phyloP scores from a whole-genome alignment of 1,140 invertebrate species.

The Cherax quadricarinatus region DNA sequence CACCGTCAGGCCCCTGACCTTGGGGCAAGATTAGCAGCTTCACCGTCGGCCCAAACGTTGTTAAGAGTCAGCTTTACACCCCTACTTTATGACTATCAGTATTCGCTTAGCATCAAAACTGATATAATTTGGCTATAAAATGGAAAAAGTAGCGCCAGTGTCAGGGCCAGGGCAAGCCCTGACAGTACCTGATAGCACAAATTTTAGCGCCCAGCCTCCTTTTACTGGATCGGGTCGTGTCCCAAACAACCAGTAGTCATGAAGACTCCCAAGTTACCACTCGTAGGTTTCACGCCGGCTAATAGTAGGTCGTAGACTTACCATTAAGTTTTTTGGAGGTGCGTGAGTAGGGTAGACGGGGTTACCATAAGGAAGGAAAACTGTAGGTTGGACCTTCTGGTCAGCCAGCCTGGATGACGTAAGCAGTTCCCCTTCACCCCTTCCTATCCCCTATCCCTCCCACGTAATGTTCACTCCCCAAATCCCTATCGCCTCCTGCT shows the following conservation, averaged over 20 bases:
- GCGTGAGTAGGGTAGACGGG: neutral
- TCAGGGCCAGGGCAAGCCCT: neutral
- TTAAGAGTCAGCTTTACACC: neutral
- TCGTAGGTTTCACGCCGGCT: neutral
- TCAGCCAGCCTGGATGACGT: neutral
- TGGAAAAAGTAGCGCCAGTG: neutral
- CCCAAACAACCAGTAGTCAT: neutral
- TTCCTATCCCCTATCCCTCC: neutral
- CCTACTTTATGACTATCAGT: slow-evolving; percentile 27
- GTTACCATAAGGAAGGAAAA: neutral
- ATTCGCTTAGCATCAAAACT: neutral
- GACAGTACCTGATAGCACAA: neutral
- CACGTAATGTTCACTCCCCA: neutral
- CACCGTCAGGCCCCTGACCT: slow-evolving; percentile 18
- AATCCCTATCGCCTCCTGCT: neutral
- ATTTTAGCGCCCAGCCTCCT: neutral
- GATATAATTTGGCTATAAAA: neutral
- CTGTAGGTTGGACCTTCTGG: neutral
- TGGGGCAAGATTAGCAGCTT: slow-evolving; percentile 20
- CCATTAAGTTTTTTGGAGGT: neutral
- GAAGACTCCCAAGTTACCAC: neutral
- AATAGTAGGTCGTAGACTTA: neutral
- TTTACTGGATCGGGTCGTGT: neutral
- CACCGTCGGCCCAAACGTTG: neutral
- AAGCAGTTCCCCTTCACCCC: neutral